Percentiles rank a stretch among this genome's conserved stretches.
Evolutionary conservation across 2,113 vertebrate species (phyloP).

Genomic region (Amphilophus citrinellus): DNA sequence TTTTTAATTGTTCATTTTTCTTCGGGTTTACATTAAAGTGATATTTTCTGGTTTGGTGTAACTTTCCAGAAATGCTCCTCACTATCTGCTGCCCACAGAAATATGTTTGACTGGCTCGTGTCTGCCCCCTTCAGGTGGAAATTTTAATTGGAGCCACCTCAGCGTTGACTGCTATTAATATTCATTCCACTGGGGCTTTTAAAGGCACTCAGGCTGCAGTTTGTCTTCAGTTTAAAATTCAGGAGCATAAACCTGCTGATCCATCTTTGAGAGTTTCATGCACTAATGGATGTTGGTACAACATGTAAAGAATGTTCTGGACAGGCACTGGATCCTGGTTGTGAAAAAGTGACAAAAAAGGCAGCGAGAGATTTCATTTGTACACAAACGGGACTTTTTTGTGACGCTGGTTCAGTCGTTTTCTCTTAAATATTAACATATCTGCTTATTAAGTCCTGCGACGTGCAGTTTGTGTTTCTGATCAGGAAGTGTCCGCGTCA

Average conservation of each 20-base stretch:
- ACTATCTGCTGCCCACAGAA: background rate
- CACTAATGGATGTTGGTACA: background rate
- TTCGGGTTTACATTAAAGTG: background rate
- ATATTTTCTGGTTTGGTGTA: background rate
- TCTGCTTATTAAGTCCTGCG: background rate
- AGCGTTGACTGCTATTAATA: background rate
- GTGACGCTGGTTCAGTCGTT: background rate
- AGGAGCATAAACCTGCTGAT: background rate
- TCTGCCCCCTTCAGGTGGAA: constrained; percentile 56
- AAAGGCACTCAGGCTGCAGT: constrained; percentile 48
- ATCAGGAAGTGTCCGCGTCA: background rate
- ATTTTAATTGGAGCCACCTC: background rate
- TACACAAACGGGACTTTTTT: background rate
- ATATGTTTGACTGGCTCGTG: background rate
- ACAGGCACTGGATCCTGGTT: constrained; percentile 3
- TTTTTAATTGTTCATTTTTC: background rate
- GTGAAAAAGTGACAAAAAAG: constrained; percentile 10
- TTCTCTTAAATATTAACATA: background rate
- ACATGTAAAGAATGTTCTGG: background rate
- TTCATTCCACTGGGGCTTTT: background rate
- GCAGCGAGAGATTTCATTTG: constrained; percentile 12
- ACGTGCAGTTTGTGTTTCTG: background rate
- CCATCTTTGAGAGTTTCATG: background rate
- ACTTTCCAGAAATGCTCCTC: background rate
- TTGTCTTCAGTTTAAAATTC: constrained; percentile 27